Base-by-base conservation (phyloP, 2,888 invertebrate genomes). In the Drosophila quinaria region DNA sequence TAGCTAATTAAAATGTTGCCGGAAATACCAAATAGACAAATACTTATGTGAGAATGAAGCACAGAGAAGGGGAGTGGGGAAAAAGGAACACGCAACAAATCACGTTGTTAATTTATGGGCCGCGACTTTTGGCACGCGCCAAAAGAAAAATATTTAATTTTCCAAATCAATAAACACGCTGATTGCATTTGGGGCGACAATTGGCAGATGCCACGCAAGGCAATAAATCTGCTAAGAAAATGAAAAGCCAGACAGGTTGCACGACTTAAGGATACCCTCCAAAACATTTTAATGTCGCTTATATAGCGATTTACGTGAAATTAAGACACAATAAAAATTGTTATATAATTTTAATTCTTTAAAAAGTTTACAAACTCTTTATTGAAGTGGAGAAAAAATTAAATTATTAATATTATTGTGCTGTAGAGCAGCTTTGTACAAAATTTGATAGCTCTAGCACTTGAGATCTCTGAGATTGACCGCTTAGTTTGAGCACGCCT, bases 101-200 rank as follows among this genome's bases (percentile, higher is more conserved):
- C 88, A 82, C 80, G 67, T 50, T 70, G 62, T 69, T 85, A 79
- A 88, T 88, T 83, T 83, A 83, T 75, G 84, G 63, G 64, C 42
- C 70, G 81, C 71, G 81, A 70, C 86, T 75, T 78, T 87, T 72
- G 66, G 81, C 78, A 78, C 66, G 81, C 78, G 81, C 73, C 62
- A 59, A 70, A 79, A 69, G 80, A 76, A 81, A 80, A 80, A 80
- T 87, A 90, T 87, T 87, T 87, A 87, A 87, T 87, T 87, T 87
- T 87, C 86, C 86, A 87, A 90, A 80, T 90, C 86, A 87, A 87
- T 87, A 87, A 82, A 70, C 90, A 87, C 89, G 83, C 90, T 87
- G 86, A 87, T 87, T 87, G 86, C 90, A 88, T 82, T 56, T 90
- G 73, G 72, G 83, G 80, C 58, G 81, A 79, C 85, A 84, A 84